These are phyloP conservation scores for Ptilorrhoa leucosticta DNA, from an alignment of 2,113 vertebrate genomes.

Conservation along the genomic window DNA sequence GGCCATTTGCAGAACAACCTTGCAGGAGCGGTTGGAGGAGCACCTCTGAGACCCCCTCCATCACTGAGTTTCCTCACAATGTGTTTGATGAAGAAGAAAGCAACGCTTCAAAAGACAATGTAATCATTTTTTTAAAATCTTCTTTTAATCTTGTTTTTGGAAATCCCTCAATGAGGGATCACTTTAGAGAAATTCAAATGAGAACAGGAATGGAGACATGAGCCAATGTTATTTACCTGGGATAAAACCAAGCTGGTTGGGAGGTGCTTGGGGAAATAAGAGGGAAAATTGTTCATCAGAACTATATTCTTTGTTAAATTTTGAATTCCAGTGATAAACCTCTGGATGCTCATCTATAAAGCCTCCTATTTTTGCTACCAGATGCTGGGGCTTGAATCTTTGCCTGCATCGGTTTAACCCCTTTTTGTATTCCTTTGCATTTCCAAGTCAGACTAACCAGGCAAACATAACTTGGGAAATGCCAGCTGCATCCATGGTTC, in stretches of 20 bases:
- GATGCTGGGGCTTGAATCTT: background rate
- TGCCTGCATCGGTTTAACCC: background rate
- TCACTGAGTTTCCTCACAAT: background rate
- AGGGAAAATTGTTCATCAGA: background rate
- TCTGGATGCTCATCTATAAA: background rate
- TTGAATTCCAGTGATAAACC: background rate
- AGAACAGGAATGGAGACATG: background rate
- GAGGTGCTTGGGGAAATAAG: background rate
- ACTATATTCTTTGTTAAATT: background rate
- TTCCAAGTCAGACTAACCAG: background rate
- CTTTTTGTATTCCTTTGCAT: background rate
- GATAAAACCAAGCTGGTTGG: background rate
- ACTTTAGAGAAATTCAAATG: background rate
- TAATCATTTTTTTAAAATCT: background rate
- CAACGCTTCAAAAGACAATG: rapidly evolving
- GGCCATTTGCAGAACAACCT: background rate
- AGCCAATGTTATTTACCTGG: background rate
- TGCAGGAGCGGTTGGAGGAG: rapidly evolving
- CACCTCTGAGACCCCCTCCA: background rate
- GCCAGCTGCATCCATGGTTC: background rate
- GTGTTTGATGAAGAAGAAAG: background rate
- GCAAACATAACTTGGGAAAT: background rate
- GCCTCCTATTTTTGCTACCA: background rate
- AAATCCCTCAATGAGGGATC: background rate
- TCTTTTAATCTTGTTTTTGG: background rate